These are phyloP conservation scores for Ennomos quercinarius DNA, from an alignment of 2,888 invertebrate species.

Conservation along the genomic window DNA sequence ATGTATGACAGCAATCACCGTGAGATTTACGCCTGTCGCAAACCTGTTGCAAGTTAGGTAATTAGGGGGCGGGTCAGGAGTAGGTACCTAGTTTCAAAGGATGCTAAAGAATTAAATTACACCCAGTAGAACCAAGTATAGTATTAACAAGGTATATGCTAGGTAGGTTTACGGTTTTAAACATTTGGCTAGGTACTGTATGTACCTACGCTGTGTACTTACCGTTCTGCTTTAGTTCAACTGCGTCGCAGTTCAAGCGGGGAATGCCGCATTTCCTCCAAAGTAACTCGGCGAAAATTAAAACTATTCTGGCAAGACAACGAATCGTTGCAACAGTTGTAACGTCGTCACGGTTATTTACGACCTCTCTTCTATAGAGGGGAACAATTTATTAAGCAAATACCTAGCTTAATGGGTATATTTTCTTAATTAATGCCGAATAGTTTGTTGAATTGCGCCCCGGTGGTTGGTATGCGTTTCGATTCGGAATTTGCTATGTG, in stretches of 20 bases:
- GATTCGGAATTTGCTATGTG: constrained; percentile 24
- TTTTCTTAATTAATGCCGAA: constrained; percentile 43
- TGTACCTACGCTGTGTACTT: constrained; percentile 2
- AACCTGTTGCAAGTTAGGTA: no score
- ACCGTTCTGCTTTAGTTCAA: constrained; percentile 9
- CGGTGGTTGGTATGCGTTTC: constrained; percentile 23
- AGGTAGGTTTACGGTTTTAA: no score
- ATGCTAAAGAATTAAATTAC: no score
- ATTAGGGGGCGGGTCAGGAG: no score
- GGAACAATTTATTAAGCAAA: constrained; percentile 39
- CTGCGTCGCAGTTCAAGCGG: constrained; percentile 42
- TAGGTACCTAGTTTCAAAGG: no score
- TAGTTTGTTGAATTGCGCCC: constrained; percentile 39
- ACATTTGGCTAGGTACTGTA: no score
- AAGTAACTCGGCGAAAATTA: constrained; percentile 53
- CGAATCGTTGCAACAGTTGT: constrained; percentile 41
- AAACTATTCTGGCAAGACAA: constrained; percentile 63
- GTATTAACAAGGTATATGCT: no score
- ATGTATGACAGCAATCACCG: no score
- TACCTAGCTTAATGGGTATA: constrained; percentile 41
- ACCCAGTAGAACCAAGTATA: no score
- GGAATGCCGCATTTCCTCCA: constrained; percentile 53
- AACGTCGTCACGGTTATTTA: constrained; percentile 42
- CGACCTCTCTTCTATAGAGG: constrained; percentile 24
- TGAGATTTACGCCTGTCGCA: no score